Base-by-base conservation (phyloP, 2,888 invertebrate genomes). In the Hecatera dysodea region DNA sequence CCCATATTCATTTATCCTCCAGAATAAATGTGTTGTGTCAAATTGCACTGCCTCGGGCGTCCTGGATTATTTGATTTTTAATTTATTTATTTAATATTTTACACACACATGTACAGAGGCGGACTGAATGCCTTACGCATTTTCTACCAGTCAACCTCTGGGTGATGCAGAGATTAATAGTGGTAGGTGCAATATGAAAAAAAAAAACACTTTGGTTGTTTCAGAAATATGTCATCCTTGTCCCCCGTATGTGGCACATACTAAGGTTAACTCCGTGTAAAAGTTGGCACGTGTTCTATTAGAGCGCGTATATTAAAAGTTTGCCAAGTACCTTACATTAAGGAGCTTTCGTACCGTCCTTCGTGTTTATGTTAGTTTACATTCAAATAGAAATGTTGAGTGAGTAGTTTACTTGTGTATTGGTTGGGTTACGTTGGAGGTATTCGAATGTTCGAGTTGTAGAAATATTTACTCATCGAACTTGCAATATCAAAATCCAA, bases 261-360 rank as follows among this genome's bases (percentile, higher is more conserved):
- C 27, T 65, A 72, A 62, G 69, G 67, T 74, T 79, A 85, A 83
- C 82, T 78, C 67, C 61, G 66, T 60, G 78, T 75, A 79, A 75
- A 80, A 81, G 62, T 79, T 89, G 83, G 81, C 87, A 82, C 86
- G 88, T 87, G 92, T 89, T 90, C 90, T 91, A 91, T 91, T 92
- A 92, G 91, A 88, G 76, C 86, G 88, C 87, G 89, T 92, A 86
- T 92, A 92, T 93, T 92, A 92, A 91, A 93, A 92, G 89, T 93
- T 91, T 85, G 81, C 87, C 86, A 89, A 92, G 90, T 89, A 89
- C 90, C 90, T 91, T 90, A 92, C 91, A 90, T 89, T 90, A 90
- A 88, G 88, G 86, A 88, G 86, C 83, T 88, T 88, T 86, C 77
- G 81, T 87, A 71, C 36, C 63, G 19, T 69, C 44, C 33, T 24